Evolutionary conservation across 2,113 vertebrate species (phyloP), one percentile per base, ranked within the genome.

Genomic region (Heloderma charlesbogerti): DNA sequence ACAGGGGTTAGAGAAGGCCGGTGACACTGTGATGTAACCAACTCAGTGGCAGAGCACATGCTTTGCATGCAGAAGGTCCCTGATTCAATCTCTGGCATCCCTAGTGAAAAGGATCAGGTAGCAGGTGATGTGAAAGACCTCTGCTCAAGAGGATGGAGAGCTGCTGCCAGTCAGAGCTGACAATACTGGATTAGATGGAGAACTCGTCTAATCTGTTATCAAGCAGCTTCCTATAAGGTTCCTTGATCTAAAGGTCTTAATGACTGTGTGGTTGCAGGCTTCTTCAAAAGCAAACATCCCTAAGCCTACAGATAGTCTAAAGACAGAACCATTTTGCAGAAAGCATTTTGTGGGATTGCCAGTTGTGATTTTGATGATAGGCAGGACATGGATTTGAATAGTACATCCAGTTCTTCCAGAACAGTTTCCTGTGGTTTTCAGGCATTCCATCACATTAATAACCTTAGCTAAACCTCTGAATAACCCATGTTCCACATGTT

Each of bases 401-500:
- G 67, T 29, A 34, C 80, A 40, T 12, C 51, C 31, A 75, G 86
- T 89, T 82, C 91, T 94, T 78, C 92, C 87, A 93, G 90, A n/a
- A 91, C 93, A 83, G 74, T 86, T 93, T 90, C 77, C 86, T 90
- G 92, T 91, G 87, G 92, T 95, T 95, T 96, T 94, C 86, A 94
- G 91, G 88, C 87, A 85, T 93, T 92, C 89, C 88, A 89, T 89
- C 93, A 94, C 91, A 95, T 91, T 85, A 92, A 86, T 80, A 81
- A 43, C 93, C 88, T 95, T 89, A 40, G 93, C 92, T 79, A 94
- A 94, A 92, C 90, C 91, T 94, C 92, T 95, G 89, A 92, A 94
- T 93, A 94, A 91, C 81, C 31, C 77, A 93, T 27, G 92, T 57
- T n/a, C 84, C 92, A 86, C 75, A 82, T 90, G 79, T 89, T 96